A percentile compares a stretch with the other conserved stretches of the same genome.
These are phyloP conservation scores for Tanytarsus gracilentus DNA, from an alignment of 2,888 invertebrate species.

Conservation along the genomic window DNA sequence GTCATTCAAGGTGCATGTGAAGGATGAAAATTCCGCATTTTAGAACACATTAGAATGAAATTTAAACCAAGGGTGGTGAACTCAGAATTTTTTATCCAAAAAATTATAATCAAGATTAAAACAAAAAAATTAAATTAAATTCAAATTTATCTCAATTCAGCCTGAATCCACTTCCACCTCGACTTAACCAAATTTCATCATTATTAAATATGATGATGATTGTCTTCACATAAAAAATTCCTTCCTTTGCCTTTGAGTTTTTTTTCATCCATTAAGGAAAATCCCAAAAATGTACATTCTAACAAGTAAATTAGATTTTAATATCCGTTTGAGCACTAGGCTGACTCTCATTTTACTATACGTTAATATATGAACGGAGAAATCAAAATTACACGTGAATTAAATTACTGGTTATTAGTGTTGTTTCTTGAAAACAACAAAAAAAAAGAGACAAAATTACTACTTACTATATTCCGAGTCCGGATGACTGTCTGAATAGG, in stretches of 20 bases:
- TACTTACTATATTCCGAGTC: constrained; percentile 5
- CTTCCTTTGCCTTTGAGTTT: not conserved
- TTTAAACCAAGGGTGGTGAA: no score
- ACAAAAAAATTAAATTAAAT: no score
- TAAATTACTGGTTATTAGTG: constrained; percentile 21
- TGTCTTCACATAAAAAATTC: constrained; percentile 14
- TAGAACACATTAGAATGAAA: no score
- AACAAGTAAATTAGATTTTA: constrained; percentile 25
- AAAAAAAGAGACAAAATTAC: constrained; percentile 22
- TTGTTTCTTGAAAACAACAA: not conserved
- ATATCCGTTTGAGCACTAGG: constrained; percentile 21
- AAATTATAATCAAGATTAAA: no score
- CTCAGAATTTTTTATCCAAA: no score
- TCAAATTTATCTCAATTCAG: no score
- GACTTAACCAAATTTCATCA: not conserved
- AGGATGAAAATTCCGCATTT: no score
- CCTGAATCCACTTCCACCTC: not conserved
- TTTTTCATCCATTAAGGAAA: not conserved
- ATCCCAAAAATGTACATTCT: not conserved
- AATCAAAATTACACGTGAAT: constrained; percentile 11
- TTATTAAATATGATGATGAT: constrained; percentile 22
- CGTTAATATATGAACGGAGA: not conserved
- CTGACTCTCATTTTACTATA: not conserved
- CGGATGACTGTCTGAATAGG: not conserved
- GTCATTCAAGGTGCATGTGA: no score